Percentiles rank a stretch among this genome's conserved stretches.
phyloP scores from a whole-genome alignment of 1,140 invertebrate genomes.

The Mizuhopecten yessoensis region DNA sequence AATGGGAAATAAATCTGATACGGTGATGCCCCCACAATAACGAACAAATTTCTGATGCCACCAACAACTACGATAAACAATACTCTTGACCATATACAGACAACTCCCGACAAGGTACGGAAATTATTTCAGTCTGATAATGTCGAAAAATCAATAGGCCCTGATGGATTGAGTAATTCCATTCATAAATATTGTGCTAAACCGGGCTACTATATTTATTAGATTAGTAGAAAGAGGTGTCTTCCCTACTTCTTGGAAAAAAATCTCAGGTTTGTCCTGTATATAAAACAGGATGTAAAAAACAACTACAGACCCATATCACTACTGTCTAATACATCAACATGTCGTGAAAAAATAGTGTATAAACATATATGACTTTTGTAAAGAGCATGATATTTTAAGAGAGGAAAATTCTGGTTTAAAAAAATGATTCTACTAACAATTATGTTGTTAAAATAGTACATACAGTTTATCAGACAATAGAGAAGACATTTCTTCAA shows the following conservation, averaged over 20 bases:
- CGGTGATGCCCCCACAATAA: not conserved
- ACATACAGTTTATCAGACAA: not conserved
- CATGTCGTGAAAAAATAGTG: not conserved
- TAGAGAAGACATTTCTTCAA: not conserved
- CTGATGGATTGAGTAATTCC: not conserved
- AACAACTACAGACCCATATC: not conserved
- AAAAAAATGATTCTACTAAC: not conserved
- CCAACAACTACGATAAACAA: not conserved
- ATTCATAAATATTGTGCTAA: not conserved
- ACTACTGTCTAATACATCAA: not conserved
- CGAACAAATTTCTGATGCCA: not conserved
- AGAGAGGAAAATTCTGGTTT: not conserved
- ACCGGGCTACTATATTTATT: not conserved
- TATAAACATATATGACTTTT: not conserved
- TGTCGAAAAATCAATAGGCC: not conserved
- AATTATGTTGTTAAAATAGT: not conserved
- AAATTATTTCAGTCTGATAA: not conserved
- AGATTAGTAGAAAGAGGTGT: not conserved
- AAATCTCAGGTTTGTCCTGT: not conserved
- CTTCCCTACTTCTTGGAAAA: not conserved
- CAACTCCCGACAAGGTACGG: not conserved
- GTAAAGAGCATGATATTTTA: not conserved
- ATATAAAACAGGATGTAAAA: not conserved
- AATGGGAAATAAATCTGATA: not conserved
- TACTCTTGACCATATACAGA: not conserved